Evolutionary conservation across 2,113 vertebrate genomes (phyloP), one percentile per base, ranked within the genome.

Genomic region (Pluvianellus socialis): DNA sequence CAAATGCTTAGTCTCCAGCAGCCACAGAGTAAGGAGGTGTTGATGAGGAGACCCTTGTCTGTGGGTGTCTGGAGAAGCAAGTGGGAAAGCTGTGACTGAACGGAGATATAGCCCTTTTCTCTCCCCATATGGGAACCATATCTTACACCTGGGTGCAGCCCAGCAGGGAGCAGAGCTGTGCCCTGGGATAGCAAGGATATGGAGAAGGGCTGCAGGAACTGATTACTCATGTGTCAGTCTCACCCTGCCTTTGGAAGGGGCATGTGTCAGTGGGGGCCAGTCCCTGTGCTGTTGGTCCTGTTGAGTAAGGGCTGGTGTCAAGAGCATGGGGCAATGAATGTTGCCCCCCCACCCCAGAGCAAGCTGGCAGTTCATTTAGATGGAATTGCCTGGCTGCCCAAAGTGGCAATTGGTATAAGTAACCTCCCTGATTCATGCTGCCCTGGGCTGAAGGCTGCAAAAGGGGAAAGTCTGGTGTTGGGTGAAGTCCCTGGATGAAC

Each of bases 111-210:
- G 21, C 17, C 18, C 21, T 53, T 59, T 45, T 44, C 17, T 45
- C 35, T 68, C 10, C 12, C 12, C 4, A 2, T 35, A 53, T 18
- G 5, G 8, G 32, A 62, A 40, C 14, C 1, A 2, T 28, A 33
- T 20, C 40, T 77, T 38, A 61, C 13, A 28, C 16, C 52, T 44
- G n/a, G 32, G 32, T 26, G 32, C 22, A 76, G 63, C 45, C 13
- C 33, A 28, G 45, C 32, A 26, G 35, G 10, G 40, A 44, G 65
- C 9, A 35, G 35, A 77, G 20, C 55, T 24, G 58, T 62, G 24
- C 4, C 9, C 24, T 24, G 19, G 28, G 24, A 72, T 32, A 33
- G 5, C 26, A n/a, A 42, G 32, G n/a, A 21, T 0, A 0, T 0
- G 1, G 45, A 19, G 74, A 49, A 65, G n/a, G 13, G 40, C 32